Base-by-base conservation (phyloP, 1,140 invertebrate species). In the Galleria mellonella region DNA sequence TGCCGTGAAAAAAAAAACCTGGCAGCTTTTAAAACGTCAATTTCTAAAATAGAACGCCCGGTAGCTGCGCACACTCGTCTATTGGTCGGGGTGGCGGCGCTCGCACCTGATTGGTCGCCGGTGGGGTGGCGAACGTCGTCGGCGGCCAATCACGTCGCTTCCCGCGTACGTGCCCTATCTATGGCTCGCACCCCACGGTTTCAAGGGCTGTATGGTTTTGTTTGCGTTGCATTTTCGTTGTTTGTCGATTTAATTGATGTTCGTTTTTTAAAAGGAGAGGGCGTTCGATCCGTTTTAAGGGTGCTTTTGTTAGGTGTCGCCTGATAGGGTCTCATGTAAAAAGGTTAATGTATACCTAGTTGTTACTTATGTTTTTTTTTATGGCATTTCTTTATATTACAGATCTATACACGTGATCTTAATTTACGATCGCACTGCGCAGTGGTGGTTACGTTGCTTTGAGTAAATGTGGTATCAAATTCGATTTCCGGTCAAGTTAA, bases 231-330 rank as follows among this genome's bases (percentile, higher is more conserved):
- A 63, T 72, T 77, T 66, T 68, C 47, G 29, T 65, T 77, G 73
- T 77, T 77, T 78, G 74, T 73, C 69, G 55, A 67, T 60, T 78
- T 78, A 78, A 78, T 78, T 78, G 74, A 78, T 73, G 70, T 65
- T 64, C 66, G 57, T 65, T 72, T 74, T 74, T 65, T 55, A 46
- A 57, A 55, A 51, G 49, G 47, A 43, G 40, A 35, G 35, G 35
- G 35, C 17, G 14, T 13, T 14, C 12, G 15, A 37, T 37, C 7
- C 17, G 35, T 10, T 37, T 8, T 17, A 9, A n/a, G 32, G 5
- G 6, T 12, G 8, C 32, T 33, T 33, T 23, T 23, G 17, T 23
- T 23, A 6, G n/a, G 30, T 31, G 30, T 2, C 9, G 2, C 30
- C 28, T 5, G 4, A 29, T 5, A 29, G 30, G 17, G 17, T 23